phyloP scores from a whole-genome alignment of 2,888 invertebrate genomes.

The Miltochrista miniata region DNA sequence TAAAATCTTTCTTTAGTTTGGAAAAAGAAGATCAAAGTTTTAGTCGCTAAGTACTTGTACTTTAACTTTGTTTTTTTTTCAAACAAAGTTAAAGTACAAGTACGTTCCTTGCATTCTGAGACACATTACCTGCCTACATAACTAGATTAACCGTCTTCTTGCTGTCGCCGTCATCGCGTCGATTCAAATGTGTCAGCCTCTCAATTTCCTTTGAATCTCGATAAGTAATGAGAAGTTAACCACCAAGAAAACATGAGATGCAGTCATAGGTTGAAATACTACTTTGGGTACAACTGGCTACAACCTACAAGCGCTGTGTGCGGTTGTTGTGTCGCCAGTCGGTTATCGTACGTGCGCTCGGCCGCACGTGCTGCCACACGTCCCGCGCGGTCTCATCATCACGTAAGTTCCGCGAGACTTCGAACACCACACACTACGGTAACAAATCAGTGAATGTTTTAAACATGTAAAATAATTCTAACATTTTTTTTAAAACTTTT shows the following conservation, averaged over 20 bases:
- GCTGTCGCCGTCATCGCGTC: not conserved
- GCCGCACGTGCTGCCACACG: conserved; percentile 53
- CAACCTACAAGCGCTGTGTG: conserved; percentile 4
- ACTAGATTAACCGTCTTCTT: too few species aligned
- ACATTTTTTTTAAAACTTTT: conserved; percentile 13
- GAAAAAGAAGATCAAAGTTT: too few species aligned
- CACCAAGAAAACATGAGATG: conserved; percentile 18
- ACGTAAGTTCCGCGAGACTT: conserved; percentile 74
- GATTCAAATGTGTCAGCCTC: conserved; percentile 9
- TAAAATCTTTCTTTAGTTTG: too few species aligned
- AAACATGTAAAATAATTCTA: conserved; percentile 16
- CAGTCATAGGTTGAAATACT: conserved; percentile 24
- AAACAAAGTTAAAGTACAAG: too few species aligned
- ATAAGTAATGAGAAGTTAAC: conserved; percentile 34
- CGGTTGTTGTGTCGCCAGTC: conserved; percentile 28
- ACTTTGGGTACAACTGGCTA: conserved; percentile 19
- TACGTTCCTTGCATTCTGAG: too few species aligned
- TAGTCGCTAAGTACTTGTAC: too few species aligned
- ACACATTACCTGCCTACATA: too few species aligned
- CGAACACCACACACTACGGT: conserved; percentile 49
- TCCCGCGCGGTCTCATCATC: conserved; percentile 45
- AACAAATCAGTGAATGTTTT: conserved; percentile 39
- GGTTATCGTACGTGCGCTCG: conserved; percentile 60
- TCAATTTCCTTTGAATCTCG: conserved; percentile 29
- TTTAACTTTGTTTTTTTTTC: too few species aligned